A percentile compares a stretch with the other conserved stretches of the same genome.
Conservation (phyloP, 2,113 vertebrate species). For the Macquaria australasica region DNA sequence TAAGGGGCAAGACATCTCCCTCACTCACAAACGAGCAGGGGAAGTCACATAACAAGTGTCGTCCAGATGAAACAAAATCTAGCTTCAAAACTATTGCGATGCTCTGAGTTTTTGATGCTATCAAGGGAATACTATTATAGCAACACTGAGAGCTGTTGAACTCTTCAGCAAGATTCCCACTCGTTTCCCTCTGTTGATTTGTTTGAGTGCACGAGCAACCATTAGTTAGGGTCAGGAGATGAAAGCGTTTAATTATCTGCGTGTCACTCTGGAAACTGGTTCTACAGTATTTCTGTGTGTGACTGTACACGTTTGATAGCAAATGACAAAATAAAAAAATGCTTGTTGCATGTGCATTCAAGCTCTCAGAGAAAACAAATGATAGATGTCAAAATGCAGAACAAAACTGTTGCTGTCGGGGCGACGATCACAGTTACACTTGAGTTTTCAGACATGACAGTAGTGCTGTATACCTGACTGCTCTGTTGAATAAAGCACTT, state of each 20-base stretch:
- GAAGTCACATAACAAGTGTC: background rate
- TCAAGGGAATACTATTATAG: background rate
- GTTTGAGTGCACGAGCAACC: background rate
- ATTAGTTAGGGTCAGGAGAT: conserved; percentile 14
- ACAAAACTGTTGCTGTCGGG: background rate
- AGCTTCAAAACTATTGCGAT: background rate
- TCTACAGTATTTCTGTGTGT: background rate
- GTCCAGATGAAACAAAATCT: conserved; percentile 9
- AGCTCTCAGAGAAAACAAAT: background rate
- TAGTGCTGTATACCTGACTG: background rate
- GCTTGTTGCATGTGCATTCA: background rate
- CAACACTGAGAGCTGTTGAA: conserved; percentile 15
- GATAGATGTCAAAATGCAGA: background rate
- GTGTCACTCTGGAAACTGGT: background rate
- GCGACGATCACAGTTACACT: background rate
- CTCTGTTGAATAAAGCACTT: background rate
- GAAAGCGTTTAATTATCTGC: conserved; percentile 16
- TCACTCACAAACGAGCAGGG: background rate
- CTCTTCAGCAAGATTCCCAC: background rate
- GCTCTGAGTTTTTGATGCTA: conserved; percentile 5
- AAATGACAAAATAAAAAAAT: background rate
- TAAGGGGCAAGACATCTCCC: background rate
- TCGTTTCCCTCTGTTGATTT: conserved; percentile 40
- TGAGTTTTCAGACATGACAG: background rate
- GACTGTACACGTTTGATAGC: conserved; percentile 3